Percentiles rank a stretch among this genome's conserved stretches.
Evolutionary conservation across 2,888 invertebrate genomes (phyloP).

Genomic region (Pogonocherus hispidulus): DNA sequence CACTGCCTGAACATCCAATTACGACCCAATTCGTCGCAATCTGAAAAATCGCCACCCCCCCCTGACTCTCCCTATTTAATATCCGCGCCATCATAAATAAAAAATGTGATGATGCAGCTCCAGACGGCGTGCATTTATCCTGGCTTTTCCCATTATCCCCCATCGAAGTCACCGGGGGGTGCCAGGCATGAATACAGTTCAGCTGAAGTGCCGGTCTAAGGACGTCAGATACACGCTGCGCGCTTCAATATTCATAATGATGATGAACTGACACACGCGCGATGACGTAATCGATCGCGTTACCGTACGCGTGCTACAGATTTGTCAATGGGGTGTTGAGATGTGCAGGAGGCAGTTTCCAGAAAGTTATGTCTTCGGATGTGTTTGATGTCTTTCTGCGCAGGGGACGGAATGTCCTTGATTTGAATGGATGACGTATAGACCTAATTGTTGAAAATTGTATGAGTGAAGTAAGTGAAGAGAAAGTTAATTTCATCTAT

Average conservation of each 20-base stretch:
- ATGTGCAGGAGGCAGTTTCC: background rate
- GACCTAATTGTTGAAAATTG: too few species aligned
- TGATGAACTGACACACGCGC: slow-evolving; percentile 20
- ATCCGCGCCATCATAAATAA: slow-evolving; percentile 18
- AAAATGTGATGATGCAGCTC: slow-evolving; percentile 25
- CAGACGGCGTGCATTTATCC: slow-evolving; percentile 9
- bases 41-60: background rate
- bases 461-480: too few species aligned
- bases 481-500: too few species aligned
- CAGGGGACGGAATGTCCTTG: too few species aligned
- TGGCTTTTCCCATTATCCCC: slow-evolving; percentile 11
- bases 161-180: slow-evolving; percentile 4
- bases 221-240: slow-evolving; percentile 21
- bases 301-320: background rate
- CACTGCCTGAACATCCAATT: background rate
- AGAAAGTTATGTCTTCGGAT: background rate
- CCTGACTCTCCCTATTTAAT: slow-evolving; percentile 1
- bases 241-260: slow-evolving; percentile 11
- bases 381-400: too few species aligned
- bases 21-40: background rate
- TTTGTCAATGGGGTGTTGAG: background rate
- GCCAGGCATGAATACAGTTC: slow-evolving; percentile 15
- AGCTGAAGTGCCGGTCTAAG: slow-evolving; percentile 15
- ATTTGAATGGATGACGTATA: too few species aligned
- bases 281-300: slow-evolving; percentile 21